Conservation (phyloP, 2,888 invertebrate genomes). For the Osmoderma eremita region DNA sequence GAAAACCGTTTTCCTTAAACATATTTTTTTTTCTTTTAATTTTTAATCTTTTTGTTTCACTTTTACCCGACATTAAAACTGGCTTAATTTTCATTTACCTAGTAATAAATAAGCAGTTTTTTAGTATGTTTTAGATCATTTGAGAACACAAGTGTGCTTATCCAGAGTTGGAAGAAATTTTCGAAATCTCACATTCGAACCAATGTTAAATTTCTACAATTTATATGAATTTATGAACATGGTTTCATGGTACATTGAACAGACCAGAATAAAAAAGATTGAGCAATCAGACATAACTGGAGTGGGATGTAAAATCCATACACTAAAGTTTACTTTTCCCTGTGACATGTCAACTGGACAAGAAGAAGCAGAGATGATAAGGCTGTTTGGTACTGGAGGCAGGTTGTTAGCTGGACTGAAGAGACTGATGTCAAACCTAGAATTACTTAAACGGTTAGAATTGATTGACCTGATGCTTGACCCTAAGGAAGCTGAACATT, state of each 20-base stretch:
- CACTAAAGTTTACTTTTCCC: conserved; percentile 77
- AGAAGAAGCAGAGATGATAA: conserved; percentile 70
- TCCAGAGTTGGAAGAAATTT: conserved; percentile 74
- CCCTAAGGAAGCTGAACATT: conserved; percentile 73
- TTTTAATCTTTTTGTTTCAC: too few relatives aligned
- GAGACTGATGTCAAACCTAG: conserved; percentile 74
- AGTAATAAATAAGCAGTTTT: conserved; percentile 50
- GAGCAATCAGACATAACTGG: conserved; percentile 59
- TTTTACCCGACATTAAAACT: too few relatives aligned
- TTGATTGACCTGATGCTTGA: conserved; percentile 81
- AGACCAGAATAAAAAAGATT: conserved; percentile 56
- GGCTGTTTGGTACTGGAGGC: conserved; percentile 82
- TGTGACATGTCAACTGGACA: conserved; percentile 76
- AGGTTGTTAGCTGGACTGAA: conserved; percentile 73
- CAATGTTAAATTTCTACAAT: conserved; percentile 82
- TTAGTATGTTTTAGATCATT: conserved; percentile 77
- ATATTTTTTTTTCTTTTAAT: too few relatives aligned
- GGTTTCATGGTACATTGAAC: conserved; percentile 78
- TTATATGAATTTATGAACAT: conserved; percentile 86
- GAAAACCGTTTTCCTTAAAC: too few relatives aligned
- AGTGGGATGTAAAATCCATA: conserved; percentile 69
- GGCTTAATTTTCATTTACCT: neutral
- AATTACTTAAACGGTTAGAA: conserved; percentile 71
- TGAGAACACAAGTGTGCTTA: conserved; percentile 77
- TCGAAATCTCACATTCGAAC: conserved; percentile 74